A percentile compares a stretch with the other conserved stretches of the same genome.
Evolutionary conservation across 2,113 vertebrate genomes (phyloP).

Genomic region (Apistogramma diplotaenia): DNA sequence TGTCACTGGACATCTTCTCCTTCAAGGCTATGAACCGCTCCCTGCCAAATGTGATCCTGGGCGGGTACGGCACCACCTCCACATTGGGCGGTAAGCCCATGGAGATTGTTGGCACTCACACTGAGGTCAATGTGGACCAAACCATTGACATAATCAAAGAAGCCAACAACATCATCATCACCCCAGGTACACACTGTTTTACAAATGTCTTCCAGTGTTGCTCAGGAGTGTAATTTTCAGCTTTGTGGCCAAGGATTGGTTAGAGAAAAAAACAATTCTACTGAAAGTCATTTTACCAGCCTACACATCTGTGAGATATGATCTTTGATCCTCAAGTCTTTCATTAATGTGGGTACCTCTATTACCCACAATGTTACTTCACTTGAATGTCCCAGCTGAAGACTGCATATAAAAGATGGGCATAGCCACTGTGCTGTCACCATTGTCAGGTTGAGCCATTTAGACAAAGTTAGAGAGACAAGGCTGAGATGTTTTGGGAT

Average conservation of each 20-base stretch:
- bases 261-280: background rate
- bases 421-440: no score
- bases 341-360: background rate
- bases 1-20: background rate
- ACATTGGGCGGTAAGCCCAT: constrained; percentile 79
- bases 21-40: constrained; percentile 81
- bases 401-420: no score
- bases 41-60: constrained; percentile 80
- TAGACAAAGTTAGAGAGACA: background rate
- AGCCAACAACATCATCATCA: constrained; percentile 81
- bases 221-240: background rate
- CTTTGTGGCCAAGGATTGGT: background rate
- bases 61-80: constrained; percentile 79
- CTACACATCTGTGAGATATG: no score
- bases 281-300: no score
- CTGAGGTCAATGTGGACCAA: constrained; percentile 81
- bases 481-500: background rate
- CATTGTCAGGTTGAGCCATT: background rate
- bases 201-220: background rate
- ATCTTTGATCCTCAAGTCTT: no score
- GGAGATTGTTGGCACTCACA: constrained; percentile 84
- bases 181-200: constrained; percentile 71
- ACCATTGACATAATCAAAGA: constrained; percentile 80
- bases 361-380: background rate
- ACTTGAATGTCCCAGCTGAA: background rate